Conservation (phyloP, 2,888 invertebrate genomes). For the Nasonovia ribisnigri region DNA sequence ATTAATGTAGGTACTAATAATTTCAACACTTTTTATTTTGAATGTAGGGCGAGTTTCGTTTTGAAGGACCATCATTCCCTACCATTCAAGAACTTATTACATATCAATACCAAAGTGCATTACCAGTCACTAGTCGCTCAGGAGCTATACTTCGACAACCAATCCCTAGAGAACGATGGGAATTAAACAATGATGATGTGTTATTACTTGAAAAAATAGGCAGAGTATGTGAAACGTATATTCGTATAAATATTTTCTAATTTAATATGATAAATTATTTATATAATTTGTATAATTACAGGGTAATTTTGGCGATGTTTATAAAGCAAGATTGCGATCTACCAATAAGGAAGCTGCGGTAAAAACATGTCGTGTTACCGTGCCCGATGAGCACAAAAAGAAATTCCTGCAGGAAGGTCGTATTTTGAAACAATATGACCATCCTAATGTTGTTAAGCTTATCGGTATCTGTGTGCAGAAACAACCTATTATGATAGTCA, state of each 20-base stretch:
- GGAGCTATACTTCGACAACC: slow-evolving; percentile 89
- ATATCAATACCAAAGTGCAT: slow-evolving; percentile 87
- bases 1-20: neutral
- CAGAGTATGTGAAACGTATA: slow-evolving; percentile 76
- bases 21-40: slow-evolving; percentile 66
- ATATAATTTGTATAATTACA: slow-evolving; percentile 70
- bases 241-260: slow-evolving; percentile 30
- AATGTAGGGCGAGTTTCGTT: slow-evolving; percentile 87
- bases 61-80: slow-evolving; percentile 94
- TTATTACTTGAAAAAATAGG: slow-evolving; percentile 93
- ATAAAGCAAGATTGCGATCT: slow-evolving; percentile 87
- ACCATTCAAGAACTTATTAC: slow-evolving; percentile 92
- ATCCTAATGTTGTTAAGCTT: slow-evolving; percentile 94
- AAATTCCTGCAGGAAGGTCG: slow-evolving; percentile 96
- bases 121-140: slow-evolving; percentile 92
- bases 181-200: slow-evolving; percentile 95
- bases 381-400: slow-evolving; percentile 92
- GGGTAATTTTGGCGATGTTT: slow-evolving; percentile 99
- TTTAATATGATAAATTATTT: no score
- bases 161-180: slow-evolving; percentile 92
- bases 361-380: slow-evolving; percentile 93
- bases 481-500: slow-evolving; percentile 98
- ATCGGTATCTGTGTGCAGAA: slow-evolving; percentile 98
- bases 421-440: slow-evolving; percentile 95
- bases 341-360: slow-evolving; percentile 92